Evolutionary conservation across 2,113 vertebrate species (phyloP).

Genomic region (Geococcyx californianus): DNA sequence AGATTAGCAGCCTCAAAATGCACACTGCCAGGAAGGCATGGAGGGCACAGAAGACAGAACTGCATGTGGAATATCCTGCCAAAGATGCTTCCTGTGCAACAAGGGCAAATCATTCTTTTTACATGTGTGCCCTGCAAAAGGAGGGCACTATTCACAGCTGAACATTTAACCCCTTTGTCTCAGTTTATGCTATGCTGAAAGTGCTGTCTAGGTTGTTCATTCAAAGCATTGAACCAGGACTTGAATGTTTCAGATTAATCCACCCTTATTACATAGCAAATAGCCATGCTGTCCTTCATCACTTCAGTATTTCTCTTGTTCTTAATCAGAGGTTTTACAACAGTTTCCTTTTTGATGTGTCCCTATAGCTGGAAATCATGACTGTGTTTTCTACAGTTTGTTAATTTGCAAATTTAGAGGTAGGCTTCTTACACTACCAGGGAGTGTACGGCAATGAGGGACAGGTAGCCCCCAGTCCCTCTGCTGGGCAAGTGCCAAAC

Average conservation of each 20-base stretch:
- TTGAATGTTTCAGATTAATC: neutral
- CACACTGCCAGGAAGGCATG: neutral
- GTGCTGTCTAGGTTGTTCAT: neutral
- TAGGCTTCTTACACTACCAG: neutral
- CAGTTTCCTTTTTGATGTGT: neutral
- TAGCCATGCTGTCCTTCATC: neutral
- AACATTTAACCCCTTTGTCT: neutral
- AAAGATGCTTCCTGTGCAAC: neutral
- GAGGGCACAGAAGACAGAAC: neutral
- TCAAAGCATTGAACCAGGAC: neutral
- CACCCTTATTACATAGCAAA: neutral
- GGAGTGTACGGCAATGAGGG: too few relatives aligned
- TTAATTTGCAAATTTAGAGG: neutral
- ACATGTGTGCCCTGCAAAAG: neutral
- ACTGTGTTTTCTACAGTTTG: neutral
- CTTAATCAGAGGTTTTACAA: neutral
- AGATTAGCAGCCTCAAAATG: neutral
- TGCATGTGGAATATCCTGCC: neutral
- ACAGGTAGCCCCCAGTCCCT: neutral
- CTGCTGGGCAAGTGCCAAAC: neutral
- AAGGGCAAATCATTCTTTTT: neutral
- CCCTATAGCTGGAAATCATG: neutral
- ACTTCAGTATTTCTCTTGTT: neutral
- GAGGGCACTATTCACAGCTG: neutral
- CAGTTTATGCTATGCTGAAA: neutral